Conservation (phyloP, 2,888 invertebrate species). For the Diarsia brunnea region DNA sequence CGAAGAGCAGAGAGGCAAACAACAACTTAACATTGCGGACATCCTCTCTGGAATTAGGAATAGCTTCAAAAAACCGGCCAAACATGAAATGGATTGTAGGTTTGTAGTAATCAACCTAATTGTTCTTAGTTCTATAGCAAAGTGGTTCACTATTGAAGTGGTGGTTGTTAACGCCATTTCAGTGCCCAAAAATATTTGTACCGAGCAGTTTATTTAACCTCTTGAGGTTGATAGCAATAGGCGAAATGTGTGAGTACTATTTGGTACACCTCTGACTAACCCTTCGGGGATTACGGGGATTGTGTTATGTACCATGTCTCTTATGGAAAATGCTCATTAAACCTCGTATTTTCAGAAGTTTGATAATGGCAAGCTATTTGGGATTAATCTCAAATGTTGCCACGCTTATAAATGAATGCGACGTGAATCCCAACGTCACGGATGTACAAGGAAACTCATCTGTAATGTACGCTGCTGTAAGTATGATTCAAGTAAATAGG, state of each 20-base stretch:
- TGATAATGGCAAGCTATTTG: constrained; percentile 83
- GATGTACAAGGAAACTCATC: constrained; percentile 90
- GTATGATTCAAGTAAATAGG: constrained; percentile 56
- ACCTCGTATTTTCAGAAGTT: constrained; percentile 71
- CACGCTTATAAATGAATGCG: constrained; percentile 79
- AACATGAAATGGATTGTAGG: constrained; percentile 83
- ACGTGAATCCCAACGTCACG: constrained; percentile 86
- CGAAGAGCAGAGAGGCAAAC: constrained; percentile 75
- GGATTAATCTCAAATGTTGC: constrained; percentile 78
- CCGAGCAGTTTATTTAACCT: background rate
- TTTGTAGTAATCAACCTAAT: constrained; percentile 42
- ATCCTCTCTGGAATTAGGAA: constrained; percentile 78
- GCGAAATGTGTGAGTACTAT: no score
- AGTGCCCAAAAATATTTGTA: background rate
- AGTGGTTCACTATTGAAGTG: background rate
- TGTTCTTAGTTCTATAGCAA: background rate
- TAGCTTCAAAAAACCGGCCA: constrained; percentile 76
- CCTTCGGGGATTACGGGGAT: no score
- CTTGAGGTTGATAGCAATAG: background rate
- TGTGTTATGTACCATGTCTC: background rate
- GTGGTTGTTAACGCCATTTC: background rate
- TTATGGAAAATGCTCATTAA: background rate
- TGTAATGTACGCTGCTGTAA: constrained; percentile 89
- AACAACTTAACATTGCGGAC: constrained; percentile 67
- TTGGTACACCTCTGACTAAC: no score